phyloP scores from a whole-genome alignment of 2,888 invertebrate genomes.

The Epirrhoe tristata region DNA sequence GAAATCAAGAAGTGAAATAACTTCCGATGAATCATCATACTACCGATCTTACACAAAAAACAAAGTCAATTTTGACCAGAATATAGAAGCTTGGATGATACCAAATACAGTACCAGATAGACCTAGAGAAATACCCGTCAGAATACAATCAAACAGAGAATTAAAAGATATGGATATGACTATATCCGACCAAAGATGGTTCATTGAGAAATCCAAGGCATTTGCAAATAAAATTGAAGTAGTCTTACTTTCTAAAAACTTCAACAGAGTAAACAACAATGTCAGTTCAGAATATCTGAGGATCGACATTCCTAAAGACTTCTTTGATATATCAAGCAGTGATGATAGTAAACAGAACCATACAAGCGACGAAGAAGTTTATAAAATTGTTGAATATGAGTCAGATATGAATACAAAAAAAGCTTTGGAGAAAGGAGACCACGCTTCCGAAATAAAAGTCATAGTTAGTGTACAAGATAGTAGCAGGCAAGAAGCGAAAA shows the following conservation, averaged over 20 bases:
- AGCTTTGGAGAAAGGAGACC: constrained; percentile 50
- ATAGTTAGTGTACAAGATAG: constrained; percentile 56
- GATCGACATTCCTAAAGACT: constrained; percentile 72
- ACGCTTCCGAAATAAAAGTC: constrained; percentile 49
- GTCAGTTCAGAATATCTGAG: constrained; percentile 64
- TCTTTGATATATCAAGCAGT: constrained; percentile 60
- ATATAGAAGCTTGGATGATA: constrained; percentile 75
- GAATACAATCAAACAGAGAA: constrained; percentile 25
- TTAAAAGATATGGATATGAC: constrained; percentile 51
- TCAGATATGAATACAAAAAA: constrained; percentile 53
- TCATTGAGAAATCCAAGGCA: constrained; percentile 65
- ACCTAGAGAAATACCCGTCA: constrained; percentile 41
- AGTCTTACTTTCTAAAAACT: constrained; percentile 63
- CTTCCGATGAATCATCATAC: constrained; percentile 54
- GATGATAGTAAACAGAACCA: constrained; percentile 51
- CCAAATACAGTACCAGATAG: constrained; percentile 58
- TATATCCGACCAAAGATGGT: constrained; percentile 63
- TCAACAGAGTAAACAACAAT: constrained; percentile 45
- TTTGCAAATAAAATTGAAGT: constrained; percentile 67
- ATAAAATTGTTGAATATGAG: constrained; percentile 74
- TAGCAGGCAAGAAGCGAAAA: constrained; percentile 48
- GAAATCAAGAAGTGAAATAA: constrained; percentile 64
- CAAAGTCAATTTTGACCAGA: constrained; percentile 61
- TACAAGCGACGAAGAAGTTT: constrained; percentile 72
- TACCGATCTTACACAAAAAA: constrained; percentile 52